phyloP scores from a whole-genome alignment of 2,888 invertebrate species.

The Schizaphis graminum region DNA sequence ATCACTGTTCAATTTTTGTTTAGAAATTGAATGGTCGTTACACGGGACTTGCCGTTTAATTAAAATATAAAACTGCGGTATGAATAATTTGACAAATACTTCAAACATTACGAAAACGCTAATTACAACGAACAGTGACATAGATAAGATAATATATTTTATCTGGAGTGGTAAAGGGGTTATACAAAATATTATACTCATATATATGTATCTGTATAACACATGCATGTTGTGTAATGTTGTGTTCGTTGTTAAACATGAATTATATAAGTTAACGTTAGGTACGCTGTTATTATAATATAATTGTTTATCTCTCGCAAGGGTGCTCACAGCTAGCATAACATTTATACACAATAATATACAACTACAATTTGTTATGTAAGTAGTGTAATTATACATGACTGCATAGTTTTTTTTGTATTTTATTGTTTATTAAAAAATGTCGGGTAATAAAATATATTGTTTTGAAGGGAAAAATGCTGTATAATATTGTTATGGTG shows the following conservation, averaged over 20 bases:
- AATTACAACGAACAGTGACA: not conserved
- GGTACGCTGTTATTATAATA: slow-evolving; percentile 17
- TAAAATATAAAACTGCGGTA: not conserved
- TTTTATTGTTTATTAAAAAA: not conserved
- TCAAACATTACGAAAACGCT: not conserved
- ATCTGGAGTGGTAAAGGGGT: not conserved
- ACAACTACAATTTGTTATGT: not conserved
- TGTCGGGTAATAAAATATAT: not conserved
- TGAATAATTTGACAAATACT: not conserved
- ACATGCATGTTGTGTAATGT: not conserved
- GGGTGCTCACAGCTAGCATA: slow-evolving; percentile 3
- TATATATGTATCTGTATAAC: not conserved
- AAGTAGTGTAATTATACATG: not conserved
- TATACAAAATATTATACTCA: not conserved
- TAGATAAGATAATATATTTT: not conserved
- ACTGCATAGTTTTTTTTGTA: not conserved
- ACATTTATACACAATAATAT: not conserved
- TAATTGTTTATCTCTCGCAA: slow-evolving; percentile 16
- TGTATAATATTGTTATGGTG: not conserved
- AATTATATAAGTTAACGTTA: slow-evolving; percentile 6
- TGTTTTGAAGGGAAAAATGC: not conserved
- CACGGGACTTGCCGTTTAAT: not conserved
- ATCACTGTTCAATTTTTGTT: not conserved
- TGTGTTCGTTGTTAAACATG: not conserved
- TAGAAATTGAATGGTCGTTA: not conserved